Evolutionary conservation across 2,888 invertebrate genomes (phyloP).

Genomic region (Agrotis ipsilon): DNA sequence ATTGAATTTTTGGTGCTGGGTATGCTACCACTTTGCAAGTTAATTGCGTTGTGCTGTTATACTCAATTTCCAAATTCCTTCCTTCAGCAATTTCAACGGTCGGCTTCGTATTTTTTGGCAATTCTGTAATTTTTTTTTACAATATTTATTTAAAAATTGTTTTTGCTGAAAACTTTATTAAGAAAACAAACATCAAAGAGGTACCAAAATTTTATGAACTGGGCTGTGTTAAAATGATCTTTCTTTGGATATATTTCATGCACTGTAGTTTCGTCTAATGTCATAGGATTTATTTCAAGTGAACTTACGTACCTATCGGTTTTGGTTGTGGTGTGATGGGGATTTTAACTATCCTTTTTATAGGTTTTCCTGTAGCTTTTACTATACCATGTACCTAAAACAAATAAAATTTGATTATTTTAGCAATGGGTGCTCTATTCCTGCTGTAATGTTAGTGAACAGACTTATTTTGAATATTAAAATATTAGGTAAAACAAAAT

Average conservation of each 20-base stretch:
- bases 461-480: too few relatives aligned
- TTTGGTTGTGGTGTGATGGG: constrained; percentile 57
- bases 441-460: too few relatives aligned
- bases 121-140: background rate
- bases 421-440: too few relatives aligned
- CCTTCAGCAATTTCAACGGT: constrained; percentile 59
- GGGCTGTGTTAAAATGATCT: too few relatives aligned
- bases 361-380: constrained; percentile 23
- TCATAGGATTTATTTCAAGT: background rate
- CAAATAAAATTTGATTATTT: background rate
- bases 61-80: constrained; percentile 34
- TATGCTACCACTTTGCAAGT: constrained; percentile 62
- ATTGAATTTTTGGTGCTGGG: constrained; percentile 56
- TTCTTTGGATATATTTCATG: too few relatives aligned
- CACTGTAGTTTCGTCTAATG: background rate
- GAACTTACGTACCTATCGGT: constrained; percentile 53
- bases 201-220: too few relatives aligned
- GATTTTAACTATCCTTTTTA: constrained; percentile 55
- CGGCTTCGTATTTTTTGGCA: constrained; percentile 43
- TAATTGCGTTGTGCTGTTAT: constrained; percentile 50
- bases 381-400: constrained; percentile 55
- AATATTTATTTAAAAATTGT: background rate
- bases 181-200: too few relatives aligned
- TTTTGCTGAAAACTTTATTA: background rate
- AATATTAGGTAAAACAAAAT: too few relatives aligned